Evolutionary conservation across 2,888 invertebrate genomes (phyloP).

Genomic region (Lycaena phlaeas): DNA sequence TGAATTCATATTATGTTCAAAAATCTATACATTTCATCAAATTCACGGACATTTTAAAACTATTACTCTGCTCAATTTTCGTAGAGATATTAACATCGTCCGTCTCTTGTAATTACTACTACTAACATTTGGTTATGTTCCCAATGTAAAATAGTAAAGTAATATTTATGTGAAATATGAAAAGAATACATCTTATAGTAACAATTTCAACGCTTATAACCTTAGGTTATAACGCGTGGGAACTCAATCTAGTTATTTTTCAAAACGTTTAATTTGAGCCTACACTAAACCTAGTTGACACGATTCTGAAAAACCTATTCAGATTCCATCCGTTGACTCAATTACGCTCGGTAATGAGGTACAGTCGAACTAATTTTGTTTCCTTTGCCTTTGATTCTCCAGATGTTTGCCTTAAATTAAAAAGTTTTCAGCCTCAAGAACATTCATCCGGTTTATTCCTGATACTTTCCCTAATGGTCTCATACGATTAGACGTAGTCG

Average conservation of each 20-base stretch:
- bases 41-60: too few species aligned
- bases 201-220: too few species aligned
- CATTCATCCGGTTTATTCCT: constrained; percentile 34
- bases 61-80: too few species aligned
- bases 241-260: not conserved
- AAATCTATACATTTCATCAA: too few species aligned
- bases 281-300: constrained; percentile 19
- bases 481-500: constrained; percentile 38
- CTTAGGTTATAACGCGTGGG: too few species aligned
- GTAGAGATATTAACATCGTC: too few species aligned
- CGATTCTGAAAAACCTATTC: constrained; percentile 25
- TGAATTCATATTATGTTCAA: too few species aligned
- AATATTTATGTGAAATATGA: too few species aligned
- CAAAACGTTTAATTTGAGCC: not conserved
- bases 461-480: constrained; percentile 45
- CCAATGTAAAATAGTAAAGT: too few species aligned
- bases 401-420: constrained; percentile 58
- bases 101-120: too few species aligned
- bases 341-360: constrained; percentile 50
- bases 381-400: constrained; percentile 46
- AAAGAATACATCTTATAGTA: too few species aligned
- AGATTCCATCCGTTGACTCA: constrained; percentile 41
- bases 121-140: too few species aligned
- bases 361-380: constrained; percentile 49
- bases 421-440: constrained; percentile 48